Evolutionary conservation across 2,797 vertebrate genomes (phyloP).

Genomic region (Sus cebifrons): DNA sequence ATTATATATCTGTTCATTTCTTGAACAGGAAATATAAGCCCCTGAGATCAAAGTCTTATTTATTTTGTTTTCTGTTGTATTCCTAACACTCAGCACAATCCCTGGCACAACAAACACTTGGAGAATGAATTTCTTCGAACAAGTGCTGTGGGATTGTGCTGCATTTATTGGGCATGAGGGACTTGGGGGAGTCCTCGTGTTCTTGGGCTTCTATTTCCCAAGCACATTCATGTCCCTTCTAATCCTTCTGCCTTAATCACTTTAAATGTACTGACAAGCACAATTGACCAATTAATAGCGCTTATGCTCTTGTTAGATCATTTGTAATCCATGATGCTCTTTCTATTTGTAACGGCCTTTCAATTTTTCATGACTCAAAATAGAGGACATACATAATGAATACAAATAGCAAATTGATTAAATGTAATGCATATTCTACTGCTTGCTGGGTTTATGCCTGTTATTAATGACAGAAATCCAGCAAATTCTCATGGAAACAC

Average conservation of each 20-base stretch:
- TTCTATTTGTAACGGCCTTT: slow-evolving; percentile 87
- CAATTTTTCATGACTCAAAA: slow-evolving; percentile 90
- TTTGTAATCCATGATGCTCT: slow-evolving; percentile 87
- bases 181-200: neutral
- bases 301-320: slow-evolving; percentile 85
- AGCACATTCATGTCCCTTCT: slow-evolving; percentile 76
- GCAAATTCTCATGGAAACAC: slow-evolving; percentile 86
- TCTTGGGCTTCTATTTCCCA: slow-evolving; percentile 76
- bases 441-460: slow-evolving; percentile 82
- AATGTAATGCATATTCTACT: slow-evolving; percentile 85
- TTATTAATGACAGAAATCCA: slow-evolving; percentile 88
- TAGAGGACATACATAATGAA: slow-evolving; percentile 88
- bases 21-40: neutral
- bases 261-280: slow-evolving; percentile 88
- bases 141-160: neutral
- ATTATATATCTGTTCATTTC: neutral
- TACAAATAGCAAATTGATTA: slow-evolving; percentile 89
- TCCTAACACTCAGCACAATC: neutral
- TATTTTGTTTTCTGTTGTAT: neutral
- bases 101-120: neutral
- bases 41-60: neutral
- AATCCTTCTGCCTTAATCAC: slow-evolving; percentile 86
- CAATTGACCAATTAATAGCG: slow-evolving; percentile 89
- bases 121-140: neutral
- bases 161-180: neutral